phyloP scores from a whole-genome alignment of 2,797 vertebrate genomes.

The Kryptolebias ocellatus region DNA sequence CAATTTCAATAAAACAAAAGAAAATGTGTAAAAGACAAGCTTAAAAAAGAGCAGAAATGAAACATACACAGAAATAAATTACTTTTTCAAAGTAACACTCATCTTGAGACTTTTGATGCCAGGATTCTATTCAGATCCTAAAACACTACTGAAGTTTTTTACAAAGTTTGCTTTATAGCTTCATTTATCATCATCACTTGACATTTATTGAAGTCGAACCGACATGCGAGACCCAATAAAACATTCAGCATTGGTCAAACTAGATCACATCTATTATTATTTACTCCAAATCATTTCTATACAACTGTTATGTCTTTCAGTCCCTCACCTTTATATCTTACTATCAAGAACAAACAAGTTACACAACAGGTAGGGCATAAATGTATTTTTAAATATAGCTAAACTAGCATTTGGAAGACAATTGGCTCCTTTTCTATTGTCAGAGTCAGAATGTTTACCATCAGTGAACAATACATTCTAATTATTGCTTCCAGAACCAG shows the following conservation, averaged over 20 bases:
- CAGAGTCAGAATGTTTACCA: not conserved
- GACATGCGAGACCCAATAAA: no score
- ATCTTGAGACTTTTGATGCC: constrained; percentile 18
- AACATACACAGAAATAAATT: constrained; percentile 70
- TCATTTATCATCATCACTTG: not conserved
- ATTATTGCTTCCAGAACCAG: constrained; percentile 1
- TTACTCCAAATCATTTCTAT: no score
- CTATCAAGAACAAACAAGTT: not conserved
- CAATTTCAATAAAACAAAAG: constrained; percentile 80
- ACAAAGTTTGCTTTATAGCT: not conserved
- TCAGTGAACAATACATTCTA: not conserved
- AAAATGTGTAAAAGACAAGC: constrained; percentile 76
- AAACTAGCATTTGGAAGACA: not conserved
- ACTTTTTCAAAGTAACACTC: constrained; percentile 65
- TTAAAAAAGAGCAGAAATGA: constrained; percentile 52
- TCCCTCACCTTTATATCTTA: not conserved
- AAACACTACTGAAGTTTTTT: not conserved
- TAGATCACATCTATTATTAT: no score
- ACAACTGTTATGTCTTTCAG: no score
- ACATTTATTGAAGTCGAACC: no score
- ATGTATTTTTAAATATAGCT: not conserved
- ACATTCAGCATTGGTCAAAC: no score
- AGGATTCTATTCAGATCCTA: not conserved
- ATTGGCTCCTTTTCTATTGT: not conserved
- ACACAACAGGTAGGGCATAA: no score